Percentiles rank a stretch among this genome's conserved stretches.
Conservation (phyloP, 2,113 vertebrate species). For the Oreochromis spilurus region DNA sequence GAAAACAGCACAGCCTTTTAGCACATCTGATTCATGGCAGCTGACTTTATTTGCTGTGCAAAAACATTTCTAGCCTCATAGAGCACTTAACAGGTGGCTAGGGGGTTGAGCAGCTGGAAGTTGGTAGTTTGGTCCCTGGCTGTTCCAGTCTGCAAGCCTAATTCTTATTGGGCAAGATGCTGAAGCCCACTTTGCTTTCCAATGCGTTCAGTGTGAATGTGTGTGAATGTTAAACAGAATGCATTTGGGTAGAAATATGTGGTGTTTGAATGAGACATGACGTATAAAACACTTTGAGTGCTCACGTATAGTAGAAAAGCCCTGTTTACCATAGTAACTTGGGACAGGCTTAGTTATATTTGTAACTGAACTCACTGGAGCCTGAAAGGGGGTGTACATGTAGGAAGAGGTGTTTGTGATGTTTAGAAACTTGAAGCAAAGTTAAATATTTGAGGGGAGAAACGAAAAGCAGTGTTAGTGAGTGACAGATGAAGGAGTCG, state of each 20-base stretch:
- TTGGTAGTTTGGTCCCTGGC: background rate
- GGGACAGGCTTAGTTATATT: background rate
- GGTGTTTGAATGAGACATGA: background rate
- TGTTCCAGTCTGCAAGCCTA: background rate
- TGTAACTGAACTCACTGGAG: background rate
- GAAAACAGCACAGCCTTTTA: background rate
- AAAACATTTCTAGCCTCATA: background rate
- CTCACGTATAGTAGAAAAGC: background rate
- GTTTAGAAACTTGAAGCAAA: background rate
- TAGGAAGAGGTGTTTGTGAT: background rate
- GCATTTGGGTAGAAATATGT: background rate
- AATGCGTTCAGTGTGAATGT: background rate
- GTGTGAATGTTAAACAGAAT: background rate
- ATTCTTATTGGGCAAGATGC: background rate
- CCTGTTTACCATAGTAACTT: background rate
- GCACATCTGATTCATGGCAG: background rate
- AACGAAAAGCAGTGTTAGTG: background rate
- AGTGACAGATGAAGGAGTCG: background rate
- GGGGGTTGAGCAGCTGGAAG: background rate
- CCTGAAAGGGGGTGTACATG: background rate
- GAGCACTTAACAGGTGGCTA: background rate
- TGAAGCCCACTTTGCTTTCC: background rate
- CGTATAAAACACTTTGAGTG: background rate
- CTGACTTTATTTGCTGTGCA: background rate
- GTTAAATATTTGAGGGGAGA: background rate